Evolutionary conservation across 2,113 vertebrate species (phyloP).

Genomic region (Ramphastos sulfuratus): DNA sequence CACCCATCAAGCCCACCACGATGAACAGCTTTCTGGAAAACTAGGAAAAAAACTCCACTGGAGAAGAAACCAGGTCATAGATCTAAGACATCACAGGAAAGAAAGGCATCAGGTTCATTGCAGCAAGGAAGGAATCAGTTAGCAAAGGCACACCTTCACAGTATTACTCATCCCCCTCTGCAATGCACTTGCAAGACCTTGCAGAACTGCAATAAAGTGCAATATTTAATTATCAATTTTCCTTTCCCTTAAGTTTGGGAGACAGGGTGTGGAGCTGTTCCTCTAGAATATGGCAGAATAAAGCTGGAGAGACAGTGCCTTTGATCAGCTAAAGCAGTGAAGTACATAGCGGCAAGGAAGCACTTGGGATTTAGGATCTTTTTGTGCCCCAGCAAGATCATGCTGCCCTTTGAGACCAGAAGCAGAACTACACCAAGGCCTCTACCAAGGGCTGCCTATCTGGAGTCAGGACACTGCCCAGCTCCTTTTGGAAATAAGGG

Average conservation of each 20-base stretch:
- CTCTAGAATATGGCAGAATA: background rate
- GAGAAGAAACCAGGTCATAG: slow-evolving; percentile 4
- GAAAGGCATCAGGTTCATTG: background rate
- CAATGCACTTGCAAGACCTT: background rate
- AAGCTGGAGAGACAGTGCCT: background rate
- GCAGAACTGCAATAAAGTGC: background rate
- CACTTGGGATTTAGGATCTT: background rate
- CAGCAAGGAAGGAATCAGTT: background rate
- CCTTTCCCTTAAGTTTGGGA: background rate
- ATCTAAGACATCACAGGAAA: background rate
- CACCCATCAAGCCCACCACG: background rate
- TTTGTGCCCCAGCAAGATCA: background rate
- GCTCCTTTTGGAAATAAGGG: background rate
- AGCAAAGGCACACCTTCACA: background rate
- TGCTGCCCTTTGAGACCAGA: background rate
- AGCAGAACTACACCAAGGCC: background rate
- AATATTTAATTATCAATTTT: background rate
- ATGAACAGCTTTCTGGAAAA: background rate
- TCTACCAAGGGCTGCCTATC: background rate
- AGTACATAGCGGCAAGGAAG: background rate
- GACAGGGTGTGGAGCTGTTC: background rate
- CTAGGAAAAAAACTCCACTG: background rate
- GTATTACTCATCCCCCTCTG: background rate
- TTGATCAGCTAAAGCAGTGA: background rate
- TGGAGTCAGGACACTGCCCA: fast-evolving